Percentiles rank a stretch among this genome's conserved stretches.
Conservation (phyloP, 2,797 vertebrate species). For the Balearica regulorum region DNA sequence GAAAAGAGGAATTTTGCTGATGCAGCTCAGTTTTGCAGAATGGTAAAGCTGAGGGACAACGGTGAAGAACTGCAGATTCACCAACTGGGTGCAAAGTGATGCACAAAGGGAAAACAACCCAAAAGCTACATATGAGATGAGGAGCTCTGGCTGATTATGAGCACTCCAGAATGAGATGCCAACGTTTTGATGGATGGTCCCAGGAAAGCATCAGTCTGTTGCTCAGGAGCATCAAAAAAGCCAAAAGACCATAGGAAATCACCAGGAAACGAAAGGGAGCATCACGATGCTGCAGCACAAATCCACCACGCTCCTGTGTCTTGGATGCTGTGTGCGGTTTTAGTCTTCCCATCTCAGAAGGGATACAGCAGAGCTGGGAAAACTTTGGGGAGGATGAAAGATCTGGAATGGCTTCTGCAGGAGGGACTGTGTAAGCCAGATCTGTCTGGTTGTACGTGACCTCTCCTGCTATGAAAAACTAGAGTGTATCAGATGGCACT, state of each 20-base stretch:
- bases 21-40: not conserved
- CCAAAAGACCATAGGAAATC: not conserved
- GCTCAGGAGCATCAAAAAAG: not conserved
- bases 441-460: not conserved
- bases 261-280: not conserved
- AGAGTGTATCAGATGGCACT: not conserved
- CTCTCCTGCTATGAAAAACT: not conserved
- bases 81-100: not conserved
- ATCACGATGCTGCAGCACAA: not conserved
- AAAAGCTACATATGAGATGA: not conserved
- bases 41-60: not conserved
- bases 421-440: not conserved
- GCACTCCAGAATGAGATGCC: not conserved
- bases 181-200: not conserved
- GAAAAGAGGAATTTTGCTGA: not conserved
- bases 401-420: not conserved
- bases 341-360: not conserved
- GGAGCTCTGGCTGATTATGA: not conserved
- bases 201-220: not conserved
- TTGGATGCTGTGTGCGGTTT: not conserved
- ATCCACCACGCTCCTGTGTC: not conserved
- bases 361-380: not conserved
- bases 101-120: not conserved
- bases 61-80: not conserved
- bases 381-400: not conserved